Evolutionary conservation across 1,140 invertebrate genomes (phyloP), one percentile per base, ranked within the genome.

Genomic region (Rhopalosiphum maidis): DNA sequence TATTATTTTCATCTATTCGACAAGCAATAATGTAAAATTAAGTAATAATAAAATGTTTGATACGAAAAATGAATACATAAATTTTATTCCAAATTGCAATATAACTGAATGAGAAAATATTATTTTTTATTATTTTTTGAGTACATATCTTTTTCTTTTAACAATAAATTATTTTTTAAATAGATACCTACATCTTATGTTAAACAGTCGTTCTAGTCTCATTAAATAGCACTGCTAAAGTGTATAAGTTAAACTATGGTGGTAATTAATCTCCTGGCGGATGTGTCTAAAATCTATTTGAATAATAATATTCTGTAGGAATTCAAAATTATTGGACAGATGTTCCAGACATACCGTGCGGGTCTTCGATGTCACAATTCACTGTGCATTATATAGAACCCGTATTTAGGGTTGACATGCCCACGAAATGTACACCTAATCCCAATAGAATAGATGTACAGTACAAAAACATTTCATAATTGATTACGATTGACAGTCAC

Each of bases 351-450:
- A 11, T 89, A 37, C 82, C 46, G 41, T 91, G 90, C 90, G 90
- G 90, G 90, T 83, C 35, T 43, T 82, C 68, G 68, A 46, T 91
- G 46, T 37, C 87, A 55, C 48, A 55, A 55, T 55, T 54, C 87
- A 89, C 48, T 48, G 87, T 89, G n/a, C 35, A 41, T 54, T 88
- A 43, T 77, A 43, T 25, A 21, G 30, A 37, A 48, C 82, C 77
- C 91, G 91, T 83, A 92, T 92, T 83, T 60, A 92, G 91, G 91
- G 91, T 85, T 92, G 77, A 51, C 77, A 35, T 85, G 91, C 41
- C 91, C 77, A 85, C 48, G 88, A 60, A 89, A 54, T 37, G 35
- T 54, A 91, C 91, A 83, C 46, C 68, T 48, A 92, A 82, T 83
- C 77, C 68, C 60, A 25, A 30, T 82, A 91, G 41, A 91, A 89